These are phyloP conservation scores for Eretmochelys imbricata DNA, from an alignment of 2,113 vertebrate genomes.

Conservation along the genomic window DNA sequence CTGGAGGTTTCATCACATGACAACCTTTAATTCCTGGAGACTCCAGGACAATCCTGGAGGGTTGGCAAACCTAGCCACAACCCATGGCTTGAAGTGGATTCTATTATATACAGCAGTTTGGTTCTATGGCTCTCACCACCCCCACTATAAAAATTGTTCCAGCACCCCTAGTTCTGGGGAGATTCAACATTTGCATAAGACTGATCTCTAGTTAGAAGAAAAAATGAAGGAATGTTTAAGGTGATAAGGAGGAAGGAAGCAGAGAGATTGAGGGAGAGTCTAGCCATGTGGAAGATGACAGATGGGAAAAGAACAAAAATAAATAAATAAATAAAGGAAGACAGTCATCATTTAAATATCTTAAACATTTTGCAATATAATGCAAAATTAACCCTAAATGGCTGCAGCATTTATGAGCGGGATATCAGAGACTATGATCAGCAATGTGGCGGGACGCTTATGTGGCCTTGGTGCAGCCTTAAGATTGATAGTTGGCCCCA, in stretches of 20 bases:
- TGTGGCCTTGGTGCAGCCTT: background rate
- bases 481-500: background rate
- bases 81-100: too few species aligned
- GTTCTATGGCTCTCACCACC: too few species aligned
- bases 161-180: background rate
- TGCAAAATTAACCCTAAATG: background rate
- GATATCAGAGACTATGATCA: background rate
- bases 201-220: background rate
- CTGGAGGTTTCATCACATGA: too few species aligned
- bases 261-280: background rate
- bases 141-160: too few species aligned
- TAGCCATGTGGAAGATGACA: background rate
- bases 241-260: background rate
- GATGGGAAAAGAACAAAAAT: background rate
- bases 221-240: background rate
- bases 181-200: background rate
- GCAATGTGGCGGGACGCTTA: background rate
- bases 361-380: background rate
- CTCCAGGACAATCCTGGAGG: too few species aligned
- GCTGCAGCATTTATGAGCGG: background rate
- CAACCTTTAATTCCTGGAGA: too few species aligned
- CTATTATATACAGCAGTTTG: too few species aligned
- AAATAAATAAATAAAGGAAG: background rate
- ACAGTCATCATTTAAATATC: background rate
- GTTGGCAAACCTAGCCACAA: too few species aligned